A percentile compares a stretch with the other conserved stretches of the same genome.
phyloP scores from a whole-genome alignment of 2,888 invertebrate species.

The Argyra leucocephala region DNA sequence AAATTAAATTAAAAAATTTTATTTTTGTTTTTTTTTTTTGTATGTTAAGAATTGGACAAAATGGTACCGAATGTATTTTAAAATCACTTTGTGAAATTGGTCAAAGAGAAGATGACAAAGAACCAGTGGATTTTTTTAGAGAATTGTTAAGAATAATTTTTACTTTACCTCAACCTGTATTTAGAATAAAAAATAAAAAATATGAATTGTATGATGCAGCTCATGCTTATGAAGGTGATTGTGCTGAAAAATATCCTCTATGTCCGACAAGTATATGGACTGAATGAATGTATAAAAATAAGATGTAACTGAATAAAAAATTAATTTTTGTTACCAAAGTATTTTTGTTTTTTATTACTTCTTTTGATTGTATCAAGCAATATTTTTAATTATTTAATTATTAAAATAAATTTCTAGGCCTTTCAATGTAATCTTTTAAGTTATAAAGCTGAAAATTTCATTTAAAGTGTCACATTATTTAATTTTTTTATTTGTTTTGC shows the following conservation, averaged over 20 bases:
- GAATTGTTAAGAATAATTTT: conserved; percentile 40
- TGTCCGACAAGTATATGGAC: conserved; percentile 38
- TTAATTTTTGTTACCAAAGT: too few relatives aligned
- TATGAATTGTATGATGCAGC: conserved; percentile 35
- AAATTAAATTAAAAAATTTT: too few relatives aligned
- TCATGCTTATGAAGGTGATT: conserved; percentile 31
- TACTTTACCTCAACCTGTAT: conserved; percentile 35
- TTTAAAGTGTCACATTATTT: too few relatives aligned
- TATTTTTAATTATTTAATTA: too few relatives aligned
- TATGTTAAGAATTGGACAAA: conserved; percentile 32
- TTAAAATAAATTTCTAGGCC: too few relatives aligned
- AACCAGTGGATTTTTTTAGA: conserved; percentile 36
- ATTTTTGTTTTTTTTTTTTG: too few relatives aligned
- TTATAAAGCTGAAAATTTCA: too few relatives aligned
- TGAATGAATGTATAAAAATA: conserved; percentile 32
- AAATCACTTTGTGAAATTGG: conserved; percentile 47
- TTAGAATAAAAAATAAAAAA: conserved; percentile 22
- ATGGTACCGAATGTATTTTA: conserved; percentile 46
- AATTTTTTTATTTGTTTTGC: too few relatives aligned
- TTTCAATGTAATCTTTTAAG: too few relatives aligned
- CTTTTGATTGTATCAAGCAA: too few relatives aligned
- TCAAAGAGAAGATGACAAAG: conserved; percentile 33
- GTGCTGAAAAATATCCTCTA: conserved; percentile 31
- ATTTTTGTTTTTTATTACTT: too few relatives aligned
- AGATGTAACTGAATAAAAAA: too few relatives aligned